phyloP scores from a whole-genome alignment of 2,113 vertebrate species.

The Onychostruthus taczanowskii region DNA sequence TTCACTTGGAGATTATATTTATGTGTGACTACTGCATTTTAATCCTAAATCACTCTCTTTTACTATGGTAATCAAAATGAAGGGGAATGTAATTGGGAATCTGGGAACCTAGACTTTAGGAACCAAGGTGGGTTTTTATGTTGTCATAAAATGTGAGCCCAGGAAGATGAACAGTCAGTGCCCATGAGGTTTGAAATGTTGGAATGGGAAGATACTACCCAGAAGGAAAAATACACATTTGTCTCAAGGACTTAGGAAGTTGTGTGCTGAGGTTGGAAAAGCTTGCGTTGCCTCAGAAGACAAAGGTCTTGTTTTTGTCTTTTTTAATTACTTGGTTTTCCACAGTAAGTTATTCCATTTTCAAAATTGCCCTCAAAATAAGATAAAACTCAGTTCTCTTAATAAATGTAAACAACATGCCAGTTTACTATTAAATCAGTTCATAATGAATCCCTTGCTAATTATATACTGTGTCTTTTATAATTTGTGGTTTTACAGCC shows the following conservation, averaged over 20 bases:
- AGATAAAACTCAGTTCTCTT: slow-evolving; percentile 17
- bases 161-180: not conserved
- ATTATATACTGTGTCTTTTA: slow-evolving; percentile 2
- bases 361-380: slow-evolving; percentile 18
- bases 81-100: not conserved
- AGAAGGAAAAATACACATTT: not conserved
- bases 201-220: not conserved
- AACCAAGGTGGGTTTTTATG: not conserved
- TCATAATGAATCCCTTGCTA: slow-evolving; percentile 1
- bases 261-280: not conserved
- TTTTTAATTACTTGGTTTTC: slow-evolving; percentile 25
- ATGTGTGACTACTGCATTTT: not conserved
- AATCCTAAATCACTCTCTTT: not conserved
- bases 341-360: not conserved
- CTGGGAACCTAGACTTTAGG: not conserved
- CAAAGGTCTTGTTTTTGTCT: not conserved
- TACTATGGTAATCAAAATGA: not conserved
- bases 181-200: not conserved
- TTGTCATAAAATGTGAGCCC: not conserved
- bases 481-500: slow-evolving; percentile 50
- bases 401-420: slow-evolving; percentile 25
- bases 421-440: not conserved
- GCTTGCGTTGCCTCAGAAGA: not conserved
- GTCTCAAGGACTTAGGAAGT: not conserved
- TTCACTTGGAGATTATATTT: not conserved